Evolutionary conservation across 2,888 invertebrate genomes (phyloP), one percentile per base, ranked within the genome.

Genomic region (Galeruca laticollis): DNA sequence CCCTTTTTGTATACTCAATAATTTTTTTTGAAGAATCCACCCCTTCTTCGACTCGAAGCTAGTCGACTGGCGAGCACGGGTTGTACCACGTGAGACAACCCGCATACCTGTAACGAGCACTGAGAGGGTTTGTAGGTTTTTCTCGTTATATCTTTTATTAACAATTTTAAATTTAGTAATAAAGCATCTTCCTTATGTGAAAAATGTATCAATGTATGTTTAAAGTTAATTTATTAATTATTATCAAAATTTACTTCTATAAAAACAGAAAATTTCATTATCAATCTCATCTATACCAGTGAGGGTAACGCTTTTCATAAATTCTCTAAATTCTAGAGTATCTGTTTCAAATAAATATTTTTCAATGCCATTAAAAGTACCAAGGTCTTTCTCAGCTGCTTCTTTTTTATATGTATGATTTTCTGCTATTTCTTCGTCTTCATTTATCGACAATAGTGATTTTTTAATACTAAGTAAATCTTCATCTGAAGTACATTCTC

Each of bases 251-350:
- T 82, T 83, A 49, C 77, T 77, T 79, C 85, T 82, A 82, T 86
- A 86, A 80, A 87, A 88, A 47, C 85, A 85, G 67, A 86, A 81
- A 62, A 88, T 88, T 82, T 88, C 88, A 67, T 85, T 85, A 76
- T 88, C 88, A 15, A 87, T 84, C 71, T 86, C 87, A 3, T 80
- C 78, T 76, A 88, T 87, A 1, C 88, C 88, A 11, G 87, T 88
- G 21, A 88, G 75, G 9, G 86, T 85, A 26, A 88, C 80, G 1
- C 82, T 82, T 68, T 83, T 82, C 62, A 83, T 79, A 73, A 86
- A 84, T 52, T 81, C 75, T 11, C 49, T 78, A 69, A 83, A 83
- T 49, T 80, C 77, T 2, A 60, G 15, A 0, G 78, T 70, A 74
- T 81, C 80, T 13, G 51, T 51, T 15, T 66, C 61, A 8, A 54